Conservation (phyloP, 1,140 invertebrate species). For the Stegodyphus dumicola region DNA sequence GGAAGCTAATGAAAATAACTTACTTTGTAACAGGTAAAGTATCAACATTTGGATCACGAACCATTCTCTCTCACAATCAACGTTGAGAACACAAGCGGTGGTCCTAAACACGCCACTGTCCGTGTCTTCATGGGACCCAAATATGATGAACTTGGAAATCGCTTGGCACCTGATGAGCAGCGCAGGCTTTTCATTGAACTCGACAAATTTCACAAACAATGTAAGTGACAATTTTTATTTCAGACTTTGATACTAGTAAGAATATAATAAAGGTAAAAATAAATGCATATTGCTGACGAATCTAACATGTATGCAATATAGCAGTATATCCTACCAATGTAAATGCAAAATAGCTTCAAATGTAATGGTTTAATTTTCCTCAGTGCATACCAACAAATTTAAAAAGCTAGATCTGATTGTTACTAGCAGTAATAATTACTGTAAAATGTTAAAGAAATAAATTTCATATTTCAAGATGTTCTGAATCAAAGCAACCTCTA, state of each 20-base stretch:
- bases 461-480: too few species aligned
- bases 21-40: conserved; percentile 7
- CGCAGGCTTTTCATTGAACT: conserved; percentile 63
- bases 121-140: conserved; percentile 42
- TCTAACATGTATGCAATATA: too few species aligned
- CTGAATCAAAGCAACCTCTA: too few species aligned
- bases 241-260: too few species aligned
- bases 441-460: too few species aligned
- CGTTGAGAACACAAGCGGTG: conserved; percentile 72
- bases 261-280: too few species aligned
- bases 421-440: too few species aligned
- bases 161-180: conserved; percentile 22
- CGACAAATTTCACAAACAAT: conserved; percentile 54
- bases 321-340: too few species aligned
- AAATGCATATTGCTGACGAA: too few species aligned
- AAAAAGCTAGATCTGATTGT: too few species aligned
- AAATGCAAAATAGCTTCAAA: background rate
- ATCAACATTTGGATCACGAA: conserved; percentile 62
- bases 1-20: background rate
- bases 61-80: conserved; percentile 24
- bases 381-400: too few species aligned
- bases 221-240: conserved; percentile 26
- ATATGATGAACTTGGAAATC: conserved; percentile 45
- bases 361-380: too few species aligned
- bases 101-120: conserved; percentile 63